Base-by-base conservation (phyloP, 2,113 vertebrate species). In the Ameiurus melas region DNA sequence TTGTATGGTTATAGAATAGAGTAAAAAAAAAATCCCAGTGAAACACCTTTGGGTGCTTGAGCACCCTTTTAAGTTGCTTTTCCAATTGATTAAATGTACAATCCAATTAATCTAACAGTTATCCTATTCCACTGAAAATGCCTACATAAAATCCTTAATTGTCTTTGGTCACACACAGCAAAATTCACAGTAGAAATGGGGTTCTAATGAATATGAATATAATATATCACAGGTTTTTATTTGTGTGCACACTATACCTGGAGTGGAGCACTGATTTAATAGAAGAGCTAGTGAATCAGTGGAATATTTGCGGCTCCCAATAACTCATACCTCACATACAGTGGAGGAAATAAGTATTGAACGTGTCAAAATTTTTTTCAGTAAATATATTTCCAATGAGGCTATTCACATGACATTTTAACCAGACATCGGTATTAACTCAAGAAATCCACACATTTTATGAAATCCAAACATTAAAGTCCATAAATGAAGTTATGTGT, bases 241-340 rank as follows among this genome's bases (percentile, higher is more conserved):
- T 70, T 68, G 84, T 71, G 71, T 79, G 75, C 81, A 86, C 9
- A 53, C n/a, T 27, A 25, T 43, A 20, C 33, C 86, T 86, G 81
- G 27, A 68, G 20, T 68, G 47, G 17, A 64, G 77, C 70, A 68
- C 84, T 83, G 58, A 68, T 78, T 78, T 82, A 20, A 78, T 10
- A 85, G 55, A 78, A 85, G 30, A 10, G 25, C 27, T 60, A 43
- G 33, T 27, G 20, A 83, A 27, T 10, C n/a, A 87, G 86, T n/a
- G n/a, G 16, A 83, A 88, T 25, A 83, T 68, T 64, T 55, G 0
- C 58, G 5, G 57, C 66, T 16, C 43, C 66, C 64, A 25, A 43
- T 70, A 62, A 84, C 82, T 83, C 68, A 71, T n/a, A 80, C 73
- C 27, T 39, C 33, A 39, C 70, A 68, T 68, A 75, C 43, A 47